Percentiles rank a stretch among this genome's conserved stretches.
Conservation (phyloP, 2,797 vertebrate species). For the Enteromius anoplus region DNA sequence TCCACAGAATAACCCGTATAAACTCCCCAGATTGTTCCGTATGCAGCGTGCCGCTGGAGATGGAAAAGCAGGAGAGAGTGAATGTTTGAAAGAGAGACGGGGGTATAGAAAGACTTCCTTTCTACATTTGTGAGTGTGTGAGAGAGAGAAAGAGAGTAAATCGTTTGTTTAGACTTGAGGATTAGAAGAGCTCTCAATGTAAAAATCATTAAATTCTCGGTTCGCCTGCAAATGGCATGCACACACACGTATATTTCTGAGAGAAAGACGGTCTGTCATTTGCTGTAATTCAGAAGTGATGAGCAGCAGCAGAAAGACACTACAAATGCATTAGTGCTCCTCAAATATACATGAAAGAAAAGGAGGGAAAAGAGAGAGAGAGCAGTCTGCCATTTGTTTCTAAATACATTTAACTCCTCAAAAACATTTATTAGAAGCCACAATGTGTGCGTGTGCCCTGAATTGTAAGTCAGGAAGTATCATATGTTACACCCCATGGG, state of each 20-base stretch:
- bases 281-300: constrained; percentile 32
- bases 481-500: neutral
- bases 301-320: constrained; percentile 42
- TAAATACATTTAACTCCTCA: neutral
- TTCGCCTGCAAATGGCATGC: neutral
- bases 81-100: constrained; percentile 5
- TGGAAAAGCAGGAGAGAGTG: neutral
- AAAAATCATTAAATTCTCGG: constrained; percentile 31
- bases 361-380: neutral
- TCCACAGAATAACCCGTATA: constrained; percentile 37
- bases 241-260: neutral
- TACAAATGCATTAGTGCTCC: constrained; percentile 57
- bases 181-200: constrained; percentile 38
- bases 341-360: constrained; percentile 55
- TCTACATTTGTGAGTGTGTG: neutral
- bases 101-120: constrained; percentile 9
- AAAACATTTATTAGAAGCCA: constrained; percentile 13
- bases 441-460: neutral
- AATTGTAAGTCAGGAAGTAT: constrained; percentile 25
- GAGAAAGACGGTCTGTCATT: constrained; percentile 30
- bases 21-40: constrained; percentile 37
- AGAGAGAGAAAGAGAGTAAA: neutral
- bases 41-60: constrained; percentile 5
- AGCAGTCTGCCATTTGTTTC: neutral
- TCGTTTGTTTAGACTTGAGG: constrained; percentile 36